phyloP scores from a whole-genome alignment of 2,113 vertebrate species.

The Toxotes chatareus region DNA sequence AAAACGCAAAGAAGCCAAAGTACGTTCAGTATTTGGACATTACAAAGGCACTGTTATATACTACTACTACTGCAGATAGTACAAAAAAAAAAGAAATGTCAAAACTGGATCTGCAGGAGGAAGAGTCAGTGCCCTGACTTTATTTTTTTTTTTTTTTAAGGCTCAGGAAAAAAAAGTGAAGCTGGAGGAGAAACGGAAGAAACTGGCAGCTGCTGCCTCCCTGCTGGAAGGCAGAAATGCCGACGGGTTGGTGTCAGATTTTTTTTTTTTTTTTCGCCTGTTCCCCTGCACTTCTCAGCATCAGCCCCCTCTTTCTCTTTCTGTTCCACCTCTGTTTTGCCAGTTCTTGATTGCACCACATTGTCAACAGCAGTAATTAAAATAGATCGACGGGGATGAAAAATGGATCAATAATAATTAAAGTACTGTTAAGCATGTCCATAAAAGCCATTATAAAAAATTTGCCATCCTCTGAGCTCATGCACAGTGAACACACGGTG shows the following conservation, averaged over 20 bases:
- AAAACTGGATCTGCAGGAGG: not conserved
- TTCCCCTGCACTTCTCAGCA: not conserved
- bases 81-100: not conserved
- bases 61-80: not conserved
- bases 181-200: constrained; percentile 91
- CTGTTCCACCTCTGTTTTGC: not conserved
- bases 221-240: constrained; percentile 90
- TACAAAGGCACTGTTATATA: no score
- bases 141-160: constrained; percentile 69
- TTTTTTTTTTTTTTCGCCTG: not conserved
- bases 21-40: constrained; percentile 56
- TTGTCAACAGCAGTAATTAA: constrained; percentile 17
- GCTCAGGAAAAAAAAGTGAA: constrained; percentile 89
- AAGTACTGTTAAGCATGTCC: not conserved
- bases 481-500: not conserved
- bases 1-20: constrained; percentile 81
- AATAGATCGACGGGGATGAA: constrained; percentile 26
- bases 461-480: not conserved
- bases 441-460: constrained; percentile 17
- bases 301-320: not conserved
- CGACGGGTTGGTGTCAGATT: constrained; percentile 88
- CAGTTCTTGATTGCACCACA: not conserved
- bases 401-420: constrained; percentile 20
- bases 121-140: not conserved
- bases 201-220: constrained; percentile 86